These are phyloP conservation scores for Pristionchus maxplancki DNA, from an alignment of 2,888 invertebrate genomes.

Conservation along the genomic window DNA sequence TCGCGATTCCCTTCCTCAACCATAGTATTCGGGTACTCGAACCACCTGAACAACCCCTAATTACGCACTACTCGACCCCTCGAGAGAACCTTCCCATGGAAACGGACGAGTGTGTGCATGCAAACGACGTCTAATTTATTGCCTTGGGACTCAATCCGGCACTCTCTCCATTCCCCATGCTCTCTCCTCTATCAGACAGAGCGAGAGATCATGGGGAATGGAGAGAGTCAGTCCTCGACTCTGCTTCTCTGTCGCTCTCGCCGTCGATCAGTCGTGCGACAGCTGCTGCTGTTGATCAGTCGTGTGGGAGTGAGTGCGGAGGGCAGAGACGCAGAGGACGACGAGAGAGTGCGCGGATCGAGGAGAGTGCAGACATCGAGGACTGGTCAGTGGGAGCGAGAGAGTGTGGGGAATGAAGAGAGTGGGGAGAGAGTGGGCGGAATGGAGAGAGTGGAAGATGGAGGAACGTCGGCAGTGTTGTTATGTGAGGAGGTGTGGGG, in stretches of 20 bases:
- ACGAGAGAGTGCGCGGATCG: not conserved
- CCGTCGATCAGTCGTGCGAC: conserved; percentile 32
- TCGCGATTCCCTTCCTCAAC: not conserved
- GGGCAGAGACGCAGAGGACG: conserved; percentile 42
- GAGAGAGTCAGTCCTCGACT: not conserved
- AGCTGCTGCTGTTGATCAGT: conserved; percentile 35
- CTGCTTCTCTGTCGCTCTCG: conserved; percentile 3
- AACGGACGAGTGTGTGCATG: conserved; percentile 9
- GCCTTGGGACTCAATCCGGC: not conserved
- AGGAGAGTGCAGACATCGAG: not conserved
- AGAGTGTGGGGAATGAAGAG: not conserved
- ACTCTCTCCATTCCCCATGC: not conserved
- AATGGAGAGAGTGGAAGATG: conserved; percentile 20
- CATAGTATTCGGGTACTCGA: not conserved
- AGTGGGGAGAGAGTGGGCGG: conserved; percentile 16
- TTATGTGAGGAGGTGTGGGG: conserved; percentile 20
- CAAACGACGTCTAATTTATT: conserved; percentile 30
- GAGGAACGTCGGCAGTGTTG: not conserved
- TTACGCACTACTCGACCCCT: not conserved
- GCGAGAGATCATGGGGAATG: not conserved
- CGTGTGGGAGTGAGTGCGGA: not conserved
- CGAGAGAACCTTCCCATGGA: not conserved
- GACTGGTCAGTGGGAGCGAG: not conserved
- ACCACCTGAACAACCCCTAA: not conserved
- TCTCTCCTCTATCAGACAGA: not conserved